Base-by-base conservation (phyloP, 2,888 invertebrate species). In the Luffia ferchaultella region DNA sequence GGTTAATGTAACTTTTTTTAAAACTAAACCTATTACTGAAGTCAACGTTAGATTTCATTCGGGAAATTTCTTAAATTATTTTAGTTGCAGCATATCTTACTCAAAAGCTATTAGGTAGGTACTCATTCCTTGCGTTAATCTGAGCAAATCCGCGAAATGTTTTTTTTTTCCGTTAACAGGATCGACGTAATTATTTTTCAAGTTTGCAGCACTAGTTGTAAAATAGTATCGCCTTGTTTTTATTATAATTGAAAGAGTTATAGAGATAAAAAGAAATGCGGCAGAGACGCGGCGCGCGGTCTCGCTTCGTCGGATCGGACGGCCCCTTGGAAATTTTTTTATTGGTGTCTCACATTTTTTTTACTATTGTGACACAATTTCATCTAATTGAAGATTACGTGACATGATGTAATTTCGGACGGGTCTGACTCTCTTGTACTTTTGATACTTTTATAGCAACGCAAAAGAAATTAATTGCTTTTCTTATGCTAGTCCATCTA, bases 351-450 rank as follows among this genome's bases (percentile, higher is more conserved):
- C 58, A 59, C 52, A 63, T 58, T 72, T 75, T 75, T 72, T 64
- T 58, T 63, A 55, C 58, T 61, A 60, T 66, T 63, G 64, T 73
- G 78, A 68, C 76, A 74, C 65, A 71, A 68, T 72, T 74, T 64
- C 60, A 60, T 60, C 65, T 64, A 64, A 68, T 67, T 64, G 63
- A 63, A 64, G 62, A 67, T 78, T 77, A 71, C 72, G 68, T 70
- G 66, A 69, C 59, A 59, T 65, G 66, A 68, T 66, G 64, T 66
- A 72, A 76, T 63, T 30, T 12, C 30, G 30, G 30, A 3, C 30
- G 30, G 30, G 30, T 12, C 12, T 7, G 3, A 12, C 30, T 7
- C 12, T 30, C 30, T 30, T 30, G 12, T 30, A n/a, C 12, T 30
- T 30, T 30, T 30, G 30, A 30, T 30, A 12, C 30, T 30, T 30